Base-by-base conservation (phyloP, 2,888 invertebrate genomes). In the Eristalinus aeneus region DNA sequence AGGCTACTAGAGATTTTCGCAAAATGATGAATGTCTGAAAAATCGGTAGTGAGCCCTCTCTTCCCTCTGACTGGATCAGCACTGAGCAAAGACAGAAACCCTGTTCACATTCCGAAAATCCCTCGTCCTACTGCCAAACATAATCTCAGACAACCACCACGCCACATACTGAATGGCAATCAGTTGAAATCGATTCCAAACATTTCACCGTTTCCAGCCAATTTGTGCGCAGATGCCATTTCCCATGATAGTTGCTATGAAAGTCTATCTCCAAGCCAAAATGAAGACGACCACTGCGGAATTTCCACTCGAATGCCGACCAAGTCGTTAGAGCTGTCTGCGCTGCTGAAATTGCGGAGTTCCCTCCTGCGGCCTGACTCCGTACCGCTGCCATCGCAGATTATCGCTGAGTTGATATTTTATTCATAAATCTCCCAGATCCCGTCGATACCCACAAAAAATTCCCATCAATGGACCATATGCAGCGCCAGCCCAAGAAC, bases 331-430 rank as follows among this genome's bases (percentile, higher is more conserved):
- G 46, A 46, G 46, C 46, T 46, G n/a, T 16, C n/a, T 3, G n/a
- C 39, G 2, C 6, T n/a, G 39, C n/a, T 39, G 39, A 39, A 39
- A 39, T 39, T 12, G 39, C 11, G 12, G 11, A 36, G 36, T 36
- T 36, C 10, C 12, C 39, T 16, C 39, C 65, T n/a, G 58, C 34
- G 34, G 54, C 61, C 46, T 34, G n/a, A n/a, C n/a, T 20, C 10
- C 39, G 67, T 76, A 54, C 36, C 58, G 8, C 10, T 65, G 34
- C 53, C 68, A 1, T 5, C 72, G 58, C 63, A 77, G 73, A 82
- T 72, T 83, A 73, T 72, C 75, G 67, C 39, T 67, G 75, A 71
- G 74, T 63, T 63, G 79, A 84, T 75, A 80, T 84, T 79, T 84
- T 67, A 84, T 75, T 80, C 75, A 84, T 75, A 79, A 84, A 84